Conservation (phyloP, 2,888 invertebrate species). For the Habrosyne pyritoides region DNA sequence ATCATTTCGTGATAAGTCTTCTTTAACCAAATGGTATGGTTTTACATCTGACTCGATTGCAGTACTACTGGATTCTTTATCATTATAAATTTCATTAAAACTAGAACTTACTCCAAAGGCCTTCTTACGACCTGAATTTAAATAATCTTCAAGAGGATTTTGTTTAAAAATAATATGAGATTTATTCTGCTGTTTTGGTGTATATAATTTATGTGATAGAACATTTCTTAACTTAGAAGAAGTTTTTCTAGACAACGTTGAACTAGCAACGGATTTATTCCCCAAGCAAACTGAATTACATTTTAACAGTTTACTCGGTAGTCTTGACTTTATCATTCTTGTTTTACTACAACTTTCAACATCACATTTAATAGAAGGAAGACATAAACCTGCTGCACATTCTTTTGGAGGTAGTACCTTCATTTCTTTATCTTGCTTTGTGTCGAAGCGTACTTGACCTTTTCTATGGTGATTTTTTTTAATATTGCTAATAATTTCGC, state of each 20-base stretch:
- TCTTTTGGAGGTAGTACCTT: conserved; percentile 15
- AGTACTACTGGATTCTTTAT: conserved; percentile 1
- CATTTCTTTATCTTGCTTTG: not conserved
- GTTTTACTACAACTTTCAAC: conserved; percentile 30
- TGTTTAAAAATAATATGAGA: not conserved
- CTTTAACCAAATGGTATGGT: not conserved
- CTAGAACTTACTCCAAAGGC: conserved; percentile 1
- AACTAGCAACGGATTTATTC: not conserved
- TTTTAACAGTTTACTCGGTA: not conserved
- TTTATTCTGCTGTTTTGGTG: not conserved
- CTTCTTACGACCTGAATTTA: not conserved
- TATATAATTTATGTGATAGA: not conserved
- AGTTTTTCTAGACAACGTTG: not conserved
- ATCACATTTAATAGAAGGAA: conserved; percentile 33
- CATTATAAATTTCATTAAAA: conserved; percentile 37
- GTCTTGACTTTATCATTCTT: conserved; percentile 1
- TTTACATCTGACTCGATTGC: not conserved
- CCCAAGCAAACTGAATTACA: not conserved
- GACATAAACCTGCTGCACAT: conserved; percentile 38
- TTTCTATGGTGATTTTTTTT: not conserved
- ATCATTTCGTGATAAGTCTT: not conserved
- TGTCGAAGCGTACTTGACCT: not conserved
- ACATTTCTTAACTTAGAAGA: not conserved
- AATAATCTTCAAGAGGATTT: not conserved
- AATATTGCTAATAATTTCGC: not conserved